phyloP scores from a whole-genome alignment of 2,888 invertebrate species.

The Lochmaea capreae region DNA sequence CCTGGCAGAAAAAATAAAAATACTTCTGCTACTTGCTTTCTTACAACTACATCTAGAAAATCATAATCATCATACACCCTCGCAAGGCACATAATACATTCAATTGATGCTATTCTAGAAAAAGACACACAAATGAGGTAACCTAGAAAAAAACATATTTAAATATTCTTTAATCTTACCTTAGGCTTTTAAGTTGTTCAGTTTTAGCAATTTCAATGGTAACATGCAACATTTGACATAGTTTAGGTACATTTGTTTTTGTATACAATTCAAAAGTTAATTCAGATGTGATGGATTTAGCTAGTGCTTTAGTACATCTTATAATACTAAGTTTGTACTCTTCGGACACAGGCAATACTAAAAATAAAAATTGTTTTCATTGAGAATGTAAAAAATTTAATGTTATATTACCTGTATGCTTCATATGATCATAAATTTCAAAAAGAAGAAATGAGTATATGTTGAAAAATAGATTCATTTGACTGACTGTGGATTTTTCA shows the following conservation, averaged over 20 bases:
- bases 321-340: slow-evolving; percentile 74
- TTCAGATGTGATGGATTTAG: slow-evolving; percentile 67
- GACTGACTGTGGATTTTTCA: slow-evolving; percentile 66
- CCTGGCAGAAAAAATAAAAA: slow-evolving; percentile 75
- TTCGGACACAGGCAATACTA: slow-evolving; percentile 72
- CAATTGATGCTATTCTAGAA: slow-evolving; percentile 67
- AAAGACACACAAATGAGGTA: slow-evolving; percentile 29
- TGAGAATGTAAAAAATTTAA: neutral
- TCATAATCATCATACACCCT: slow-evolving; percentile 70
- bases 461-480: slow-evolving; percentile 69
- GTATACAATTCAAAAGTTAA: slow-evolving; percentile 70
- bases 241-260: slow-evolving; percentile 69
- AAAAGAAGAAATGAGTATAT: slow-evolving; percentile 69
- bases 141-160: neutral
- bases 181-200: slow-evolving; percentile 74
- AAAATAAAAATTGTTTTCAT: slow-evolving; percentile 46
- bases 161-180: slow-evolving; percentile 64
- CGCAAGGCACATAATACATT: slow-evolving; percentile 74
- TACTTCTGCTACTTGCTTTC: slow-evolving; percentile 69
- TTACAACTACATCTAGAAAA: slow-evolving; percentile 69
- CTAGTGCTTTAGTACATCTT: slow-evolving; percentile 68
- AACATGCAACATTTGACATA: slow-evolving; percentile 76
- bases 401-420: slow-evolving; percentile 66
- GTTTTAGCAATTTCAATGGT: slow-evolving; percentile 74
- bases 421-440: slow-evolving; percentile 69